A percentile compares a stretch with the other conserved stretches of the same genome.
Conservation (phyloP, 2,888 invertebrate genomes). For the Leptopterna dolabrata region DNA sequence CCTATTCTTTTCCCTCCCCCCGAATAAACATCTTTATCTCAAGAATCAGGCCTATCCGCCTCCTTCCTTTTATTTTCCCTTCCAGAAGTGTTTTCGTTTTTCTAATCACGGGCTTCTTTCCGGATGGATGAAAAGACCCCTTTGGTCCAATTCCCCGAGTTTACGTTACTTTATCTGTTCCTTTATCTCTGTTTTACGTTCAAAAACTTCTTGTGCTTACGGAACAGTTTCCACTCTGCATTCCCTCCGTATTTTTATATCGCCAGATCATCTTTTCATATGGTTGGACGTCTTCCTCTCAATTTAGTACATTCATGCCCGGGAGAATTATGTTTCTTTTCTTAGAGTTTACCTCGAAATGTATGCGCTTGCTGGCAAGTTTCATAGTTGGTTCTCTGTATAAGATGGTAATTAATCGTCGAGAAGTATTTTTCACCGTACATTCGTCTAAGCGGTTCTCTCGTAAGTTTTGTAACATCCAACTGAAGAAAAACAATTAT, state of each 20-base stretch:
- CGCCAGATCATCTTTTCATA: background rate
- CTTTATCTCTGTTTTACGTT: conserved; percentile 18
- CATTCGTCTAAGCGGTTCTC: too few species aligned
- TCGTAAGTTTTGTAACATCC: too few species aligned
- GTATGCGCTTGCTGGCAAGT: background rate
- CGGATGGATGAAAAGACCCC: background rate
- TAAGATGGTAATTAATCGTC: too few species aligned
- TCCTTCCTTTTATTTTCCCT: background rate
- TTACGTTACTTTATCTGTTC: conserved; percentile 3
- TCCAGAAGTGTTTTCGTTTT: background rate
- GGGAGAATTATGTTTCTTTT: conserved; percentile 20
- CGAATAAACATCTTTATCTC: conserved; percentile 11
- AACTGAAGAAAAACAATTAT: too few species aligned
- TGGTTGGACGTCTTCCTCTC: conserved; percentile 31
- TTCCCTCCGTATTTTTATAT: background rate
- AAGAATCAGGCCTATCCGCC: background rate
- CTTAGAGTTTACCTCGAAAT: background rate
- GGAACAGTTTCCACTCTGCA: background rate
- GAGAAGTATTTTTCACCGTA: too few species aligned
- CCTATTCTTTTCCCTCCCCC: background rate
- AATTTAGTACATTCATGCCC: background rate
- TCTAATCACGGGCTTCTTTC: background rate
- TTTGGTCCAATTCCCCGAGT: background rate
- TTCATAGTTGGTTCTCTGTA: too few species aligned
- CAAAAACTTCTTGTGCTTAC: conserved; percentile 9